Evolutionary conservation across 23 tunicate species (phyloP).

Genomic region (Ascidia mentula): DNA sequence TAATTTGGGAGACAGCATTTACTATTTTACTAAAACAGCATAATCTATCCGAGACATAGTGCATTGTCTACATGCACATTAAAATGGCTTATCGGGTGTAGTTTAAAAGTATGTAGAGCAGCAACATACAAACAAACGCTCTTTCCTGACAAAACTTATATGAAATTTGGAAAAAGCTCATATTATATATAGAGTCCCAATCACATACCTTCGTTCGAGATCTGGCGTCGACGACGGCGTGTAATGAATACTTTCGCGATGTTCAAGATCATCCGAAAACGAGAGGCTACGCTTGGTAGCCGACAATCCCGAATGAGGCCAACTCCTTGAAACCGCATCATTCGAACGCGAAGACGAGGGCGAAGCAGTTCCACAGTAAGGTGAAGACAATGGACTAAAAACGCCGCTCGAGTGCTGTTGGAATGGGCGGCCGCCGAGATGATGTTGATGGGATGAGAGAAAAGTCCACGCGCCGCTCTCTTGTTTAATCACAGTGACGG

Average conservation of each 20-base stretch:
- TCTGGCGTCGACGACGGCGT: slow-evolving; percentile 68
- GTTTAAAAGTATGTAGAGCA: too few relatives aligned
- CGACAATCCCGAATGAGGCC: slow-evolving; percentile 38
- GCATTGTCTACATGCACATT: too few relatives aligned
- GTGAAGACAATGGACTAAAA: slow-evolving; percentile 61
- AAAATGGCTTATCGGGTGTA: too few relatives aligned
- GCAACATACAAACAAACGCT: too few relatives aligned
- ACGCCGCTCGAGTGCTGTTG: slow-evolving; percentile 3
- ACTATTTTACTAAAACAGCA: too few relatives aligned
- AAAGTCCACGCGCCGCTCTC: slow-evolving; percentile 58
- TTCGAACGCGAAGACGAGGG: slow-evolving; percentile 33
- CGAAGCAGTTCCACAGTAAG: background rate
- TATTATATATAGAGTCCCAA: too few relatives aligned
- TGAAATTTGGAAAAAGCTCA: too few relatives aligned
- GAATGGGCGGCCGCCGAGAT: background rate
- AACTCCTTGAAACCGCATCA: background rate
- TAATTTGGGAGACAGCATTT: too few relatives aligned
- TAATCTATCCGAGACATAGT: too few relatives aligned
- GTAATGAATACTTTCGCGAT: slow-evolving; percentile 62
- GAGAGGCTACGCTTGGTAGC: slow-evolving; percentile 73
- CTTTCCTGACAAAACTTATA: too few relatives aligned
- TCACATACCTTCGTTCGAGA: slow-evolving; percentile 40
- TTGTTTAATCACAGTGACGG: slow-evolving; percentile 81
- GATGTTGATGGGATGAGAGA: slow-evolving; percentile 27
- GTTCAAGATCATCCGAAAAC: slow-evolving; percentile 85